phyloP scores from a whole-genome alignment of 1,140 invertebrate species.

The Dryas iulia region DNA sequence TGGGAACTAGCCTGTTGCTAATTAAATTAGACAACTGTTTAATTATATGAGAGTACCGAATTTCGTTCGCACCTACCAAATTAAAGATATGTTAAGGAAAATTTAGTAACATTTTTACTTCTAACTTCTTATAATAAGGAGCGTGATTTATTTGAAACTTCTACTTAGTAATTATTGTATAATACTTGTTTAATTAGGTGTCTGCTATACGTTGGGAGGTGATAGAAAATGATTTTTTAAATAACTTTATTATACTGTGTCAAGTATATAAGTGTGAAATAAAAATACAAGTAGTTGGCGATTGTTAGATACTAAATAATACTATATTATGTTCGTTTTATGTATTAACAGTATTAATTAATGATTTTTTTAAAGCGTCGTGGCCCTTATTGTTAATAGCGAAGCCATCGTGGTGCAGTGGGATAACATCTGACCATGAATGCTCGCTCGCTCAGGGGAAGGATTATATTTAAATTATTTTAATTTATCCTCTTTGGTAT shows the following conservation, averaged over 20 bases:
- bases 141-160: conserved; percentile 12
- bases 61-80: conserved; percentile 22
- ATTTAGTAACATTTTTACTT: conserved; percentile 4
- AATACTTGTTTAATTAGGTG: neutral
- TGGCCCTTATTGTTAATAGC: no score
- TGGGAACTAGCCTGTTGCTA: conserved; percentile 75
- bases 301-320: neutral
- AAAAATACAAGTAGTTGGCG: neutral
- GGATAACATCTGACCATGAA: no score
- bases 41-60: conserved; percentile 56
- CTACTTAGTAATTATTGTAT: neutral
- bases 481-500: no score
- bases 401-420: no score
- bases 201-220: neutral
- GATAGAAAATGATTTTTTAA: neutral
- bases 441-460: no score
- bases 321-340: no score
- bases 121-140: conserved; percentile 10
- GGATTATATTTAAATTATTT: no score
- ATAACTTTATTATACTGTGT: neutral
- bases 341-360: no score
- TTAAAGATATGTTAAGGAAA: conserved; percentile 4
- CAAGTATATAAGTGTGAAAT: neutral
- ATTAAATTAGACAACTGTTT: conserved; percentile 77
- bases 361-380: no score